These are phyloP conservation scores for Mus minutoides DNA, from an alignment of 2,797 vertebrate genomes.

Conservation along the genomic window DNA sequence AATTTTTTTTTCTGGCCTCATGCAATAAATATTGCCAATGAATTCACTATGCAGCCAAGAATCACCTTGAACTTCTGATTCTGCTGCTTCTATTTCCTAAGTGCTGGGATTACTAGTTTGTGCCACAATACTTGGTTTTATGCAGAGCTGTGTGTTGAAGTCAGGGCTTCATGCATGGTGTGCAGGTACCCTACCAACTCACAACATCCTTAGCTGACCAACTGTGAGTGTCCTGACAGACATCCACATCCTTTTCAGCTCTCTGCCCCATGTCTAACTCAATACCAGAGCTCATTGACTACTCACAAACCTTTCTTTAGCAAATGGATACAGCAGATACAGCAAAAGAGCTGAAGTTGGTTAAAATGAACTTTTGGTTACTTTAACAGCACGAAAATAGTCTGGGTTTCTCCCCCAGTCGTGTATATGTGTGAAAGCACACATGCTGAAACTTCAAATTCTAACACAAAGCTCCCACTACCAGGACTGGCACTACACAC, in stretches of 20 bases:
- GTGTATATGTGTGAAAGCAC: neutral
- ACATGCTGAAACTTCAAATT: neutral
- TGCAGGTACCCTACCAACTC: neutral
- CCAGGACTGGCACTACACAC: neutral
- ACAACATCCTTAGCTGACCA: neutral
- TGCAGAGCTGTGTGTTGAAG: neutral
- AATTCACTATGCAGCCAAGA: neutral
- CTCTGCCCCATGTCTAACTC: neutral
- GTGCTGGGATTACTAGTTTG: neutral
- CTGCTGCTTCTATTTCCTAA: neutral
- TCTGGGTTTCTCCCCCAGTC: neutral
- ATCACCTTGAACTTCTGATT: neutral
- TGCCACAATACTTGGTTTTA: too few species aligned
- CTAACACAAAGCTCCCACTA: neutral
- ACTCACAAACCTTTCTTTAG: slow-evolving; percentile 6
- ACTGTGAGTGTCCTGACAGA: neutral
- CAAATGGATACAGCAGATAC: neutral
- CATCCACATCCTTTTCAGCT: neutral
- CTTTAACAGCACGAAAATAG: neutral
- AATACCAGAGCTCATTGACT: neutral
- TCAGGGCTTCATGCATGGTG: neutral
- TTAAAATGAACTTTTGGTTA: neutral
- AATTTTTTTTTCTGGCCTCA: neutral
- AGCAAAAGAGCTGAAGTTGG: neutral
- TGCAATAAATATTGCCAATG: neutral